phyloP scores from a whole-genome alignment of 2,797 vertebrate species.

The Emys orbicularis region DNA sequence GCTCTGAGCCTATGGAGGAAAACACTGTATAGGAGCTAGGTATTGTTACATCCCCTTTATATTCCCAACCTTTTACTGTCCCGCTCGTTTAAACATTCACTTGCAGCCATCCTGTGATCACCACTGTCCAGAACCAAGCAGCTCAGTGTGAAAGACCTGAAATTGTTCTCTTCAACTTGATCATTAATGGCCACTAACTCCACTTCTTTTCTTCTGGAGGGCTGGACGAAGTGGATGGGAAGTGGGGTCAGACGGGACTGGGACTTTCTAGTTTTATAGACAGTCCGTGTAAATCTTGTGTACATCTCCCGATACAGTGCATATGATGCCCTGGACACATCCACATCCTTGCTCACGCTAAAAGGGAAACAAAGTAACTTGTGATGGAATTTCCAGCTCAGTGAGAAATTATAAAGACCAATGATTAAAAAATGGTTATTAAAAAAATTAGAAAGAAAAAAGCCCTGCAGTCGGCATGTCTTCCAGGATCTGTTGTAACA shows the following conservation, averaged over 20 bases:
- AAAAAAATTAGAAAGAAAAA: conserved; percentile 53
- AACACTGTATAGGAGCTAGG: background rate
- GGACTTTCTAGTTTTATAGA: background rate
- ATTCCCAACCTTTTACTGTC: background rate
- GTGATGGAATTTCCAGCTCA: conserved; percentile 29
- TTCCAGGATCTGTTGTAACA: conserved; percentile 83
- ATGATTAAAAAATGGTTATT: conserved; percentile 60
- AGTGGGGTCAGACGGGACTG: background rate
- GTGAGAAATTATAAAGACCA: conserved; percentile 24
- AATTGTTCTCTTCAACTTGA: background rate
- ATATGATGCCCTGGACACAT: fast-evolving
- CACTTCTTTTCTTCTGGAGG: background rate
- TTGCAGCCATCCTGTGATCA: background rate
- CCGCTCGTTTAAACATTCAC: background rate
- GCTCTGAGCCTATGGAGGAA: background rate
- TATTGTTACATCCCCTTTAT: too few relatives aligned
- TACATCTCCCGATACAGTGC: fast-evolving
- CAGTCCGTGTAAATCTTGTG: fast-evolving
- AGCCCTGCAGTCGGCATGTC: conserved; percentile 55
- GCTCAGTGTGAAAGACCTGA: background rate
- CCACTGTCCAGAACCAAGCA: background rate
- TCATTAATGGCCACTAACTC: background rate
- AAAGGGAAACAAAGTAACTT: conserved; percentile 12
- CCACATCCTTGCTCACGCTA: fast-evolving
- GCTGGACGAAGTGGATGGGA: background rate